Percentiles rank a stretch among this genome's conserved stretches.
phyloP scores from a whole-genome alignment of 2,113 vertebrate species.

The Rhynchopsitta pachyrhyncha region DNA sequence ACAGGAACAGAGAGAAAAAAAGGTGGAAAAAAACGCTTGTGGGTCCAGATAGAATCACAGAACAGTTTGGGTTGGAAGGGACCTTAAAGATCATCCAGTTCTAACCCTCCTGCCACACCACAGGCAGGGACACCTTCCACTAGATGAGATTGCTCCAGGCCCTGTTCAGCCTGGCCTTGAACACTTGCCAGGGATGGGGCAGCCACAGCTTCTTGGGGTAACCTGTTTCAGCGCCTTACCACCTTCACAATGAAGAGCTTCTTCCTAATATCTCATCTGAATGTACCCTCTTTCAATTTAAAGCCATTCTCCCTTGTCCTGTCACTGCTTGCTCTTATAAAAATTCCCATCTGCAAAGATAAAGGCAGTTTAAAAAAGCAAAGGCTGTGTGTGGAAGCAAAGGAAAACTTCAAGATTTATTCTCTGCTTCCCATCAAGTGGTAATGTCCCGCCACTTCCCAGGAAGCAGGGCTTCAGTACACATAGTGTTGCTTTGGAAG shows the following conservation, averaged over 20 bases:
- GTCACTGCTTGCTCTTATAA: not conserved
- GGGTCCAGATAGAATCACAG: not conserved
- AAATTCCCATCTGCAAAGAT: not conserved
- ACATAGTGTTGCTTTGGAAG: not conserved
- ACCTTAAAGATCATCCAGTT: not conserved
- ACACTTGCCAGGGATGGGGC: not conserved
- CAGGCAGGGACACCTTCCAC: not conserved
- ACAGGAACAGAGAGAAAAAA: not conserved
- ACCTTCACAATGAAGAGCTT: not conserved
- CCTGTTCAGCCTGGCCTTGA: not conserved
- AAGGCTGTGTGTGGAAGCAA: not conserved
- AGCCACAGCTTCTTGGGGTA: not conserved
- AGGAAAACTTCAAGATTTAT: not conserved
- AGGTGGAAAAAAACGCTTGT: not conserved
- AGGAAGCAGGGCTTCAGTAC: not conserved
- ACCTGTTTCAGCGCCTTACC: not conserved
- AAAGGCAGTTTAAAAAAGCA: not conserved
- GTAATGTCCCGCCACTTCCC: rapidly evolving
- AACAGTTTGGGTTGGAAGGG: not conserved
- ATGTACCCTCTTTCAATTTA: not conserved
- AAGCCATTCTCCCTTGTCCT: not conserved
- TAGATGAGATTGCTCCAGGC: not conserved
- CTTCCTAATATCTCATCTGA: not conserved
- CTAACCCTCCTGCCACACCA: not conserved
- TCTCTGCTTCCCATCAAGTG: not conserved